Base-by-base conservation (phyloP, 2,888 invertebrate genomes). In the Blomia tropicalis region DNA sequence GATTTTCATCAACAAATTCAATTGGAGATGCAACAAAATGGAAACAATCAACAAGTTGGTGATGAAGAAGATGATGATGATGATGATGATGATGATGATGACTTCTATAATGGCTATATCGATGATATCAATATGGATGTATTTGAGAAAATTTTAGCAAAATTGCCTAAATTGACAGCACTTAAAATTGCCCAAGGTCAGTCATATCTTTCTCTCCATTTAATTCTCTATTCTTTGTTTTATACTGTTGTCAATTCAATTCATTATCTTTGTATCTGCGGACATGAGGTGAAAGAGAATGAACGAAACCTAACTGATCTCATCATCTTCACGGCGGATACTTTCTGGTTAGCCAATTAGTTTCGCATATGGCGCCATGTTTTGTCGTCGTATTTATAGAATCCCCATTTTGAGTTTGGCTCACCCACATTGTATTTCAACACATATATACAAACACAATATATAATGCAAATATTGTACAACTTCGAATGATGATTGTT, bases 171-270 rank as follows among this genome's bases (percentile, higher is more conserved):
- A 25, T 56, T 56, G 29, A 23, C 25, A 36, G 3, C 29, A 56
- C 23, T 56, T 14, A 56, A 56, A 36, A 19, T 25, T 56, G 56
- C 56, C 27, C 27, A 56, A 56, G 56, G 56, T 56, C 11, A 56
- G 56, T 27, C 2, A 14, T 36, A 25, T 14, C 29, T 22, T 54
- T 17, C 41, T 41, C n/a, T 41, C n/a, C n/a, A n/a, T n/a, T n/a
- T n/a, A n/a, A n/a, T n/a, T n/a, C n/a, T n/a, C n/a, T n/a, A n/a
- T n/a, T n/a, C n/a, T n/a, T n/a, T n/a, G n/a, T n/a, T n/a, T n/a
- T n/a, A n/a, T n/a, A n/a, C n/a, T n/a, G n/a, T n/a, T n/a, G n/a
- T n/a, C n/a, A n/a, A n/a, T n/a, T n/a, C n/a, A n/a, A n/a, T n/a
- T n/a, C n/a, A n/a, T n/a, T n/a, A n/a, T n/a, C n/a, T n/a, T n/a